Evolutionary conservation across 2,113 vertebrate genomes (phyloP).

Genomic region (Tor tambroides): DNA sequence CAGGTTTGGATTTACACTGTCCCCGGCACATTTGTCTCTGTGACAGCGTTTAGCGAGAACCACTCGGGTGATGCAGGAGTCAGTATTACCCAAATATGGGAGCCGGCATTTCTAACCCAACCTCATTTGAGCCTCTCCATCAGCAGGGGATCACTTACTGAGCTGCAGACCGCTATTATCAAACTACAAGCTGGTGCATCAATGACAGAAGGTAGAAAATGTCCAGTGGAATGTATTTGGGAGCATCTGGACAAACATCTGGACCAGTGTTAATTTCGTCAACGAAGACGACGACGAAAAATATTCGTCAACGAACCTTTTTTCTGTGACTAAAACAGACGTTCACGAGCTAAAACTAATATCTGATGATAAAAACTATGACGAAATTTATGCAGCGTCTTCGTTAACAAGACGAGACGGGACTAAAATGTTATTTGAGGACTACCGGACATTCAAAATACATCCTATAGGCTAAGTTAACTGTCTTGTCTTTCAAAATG

Average conservation of each 20-base stretch:
- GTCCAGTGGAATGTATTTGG: background rate
- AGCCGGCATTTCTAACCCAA: background rate
- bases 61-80: slow-evolving; percentile 9
- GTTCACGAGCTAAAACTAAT: too few species aligned
- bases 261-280: too few species aligned
- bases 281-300: too few species aligned
- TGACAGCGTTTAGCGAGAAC: slow-evolving; percentile 61
- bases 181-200: background rate
- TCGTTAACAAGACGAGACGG: too few species aligned
- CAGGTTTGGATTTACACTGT: slow-evolving; percentile 54
- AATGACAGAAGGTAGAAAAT: background rate
- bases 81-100: background rate
- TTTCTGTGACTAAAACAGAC: too few species aligned
- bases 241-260: background rate
- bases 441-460: too few species aligned
- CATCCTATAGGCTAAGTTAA: too few species aligned
- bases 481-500: too few species aligned
- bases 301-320: too few species aligned
- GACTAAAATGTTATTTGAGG: too few species aligned
- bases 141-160: background rate
- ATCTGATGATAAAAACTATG: too few species aligned
- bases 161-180: background rate
- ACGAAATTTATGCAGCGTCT: too few species aligned
- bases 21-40: slow-evolving; percentile 62
- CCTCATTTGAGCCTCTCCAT: background rate